These are phyloP conservation scores for Anodontia alba DNA, from an alignment of 2,888 invertebrate genomes.

Conservation along the genomic window DNA sequence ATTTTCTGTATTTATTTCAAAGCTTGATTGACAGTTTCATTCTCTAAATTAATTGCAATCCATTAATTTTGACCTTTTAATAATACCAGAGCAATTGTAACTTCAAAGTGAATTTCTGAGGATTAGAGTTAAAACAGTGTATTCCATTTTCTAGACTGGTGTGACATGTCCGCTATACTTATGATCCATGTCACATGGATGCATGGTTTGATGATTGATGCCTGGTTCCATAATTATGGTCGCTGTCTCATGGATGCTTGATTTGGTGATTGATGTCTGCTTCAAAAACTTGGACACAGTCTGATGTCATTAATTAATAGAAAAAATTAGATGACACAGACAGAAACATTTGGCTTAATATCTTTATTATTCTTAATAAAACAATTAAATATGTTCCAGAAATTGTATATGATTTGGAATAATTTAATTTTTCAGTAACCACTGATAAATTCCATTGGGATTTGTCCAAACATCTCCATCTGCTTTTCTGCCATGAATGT, in stretches of 20 bases:
- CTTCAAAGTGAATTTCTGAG: slow-evolving; percentile 5
- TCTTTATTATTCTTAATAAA: not conserved
- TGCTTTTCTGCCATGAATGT: not conserved
- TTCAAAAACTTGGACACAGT: slow-evolving; percentile 7
- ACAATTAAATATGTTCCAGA: not conserved
- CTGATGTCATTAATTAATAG: slow-evolving; percentile 9
- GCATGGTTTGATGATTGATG: slow-evolving; percentile 14
- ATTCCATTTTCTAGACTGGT: slow-evolving; percentile 3
- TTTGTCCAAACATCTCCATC: not conserved
- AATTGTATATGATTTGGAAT: not conserved
- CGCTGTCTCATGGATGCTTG: slow-evolving; percentile 55
- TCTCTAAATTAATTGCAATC: slow-evolving; percentile 13
- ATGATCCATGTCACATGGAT: slow-evolving; percentile 19
- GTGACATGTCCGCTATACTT: not conserved
- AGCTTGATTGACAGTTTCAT: not conserved
- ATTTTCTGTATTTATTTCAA: slow-evolving; percentile 7
- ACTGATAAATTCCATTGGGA: slow-evolving; percentile 1
- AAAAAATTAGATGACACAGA: not conserved
- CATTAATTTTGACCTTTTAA: slow-evolving; percentile 12
- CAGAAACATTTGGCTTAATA: not conserved
- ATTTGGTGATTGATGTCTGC: slow-evolving; percentile 45
- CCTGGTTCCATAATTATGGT: slow-evolving; percentile 34
- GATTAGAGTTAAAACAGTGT: slow-evolving; percentile 4
- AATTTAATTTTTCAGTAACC: not conserved
- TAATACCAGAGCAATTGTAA: not conserved